A percentile compares a stretch with the other conserved stretches of the same genome.
Conservation (phyloP, 2,113 vertebrate genomes). For the Microcebus griseorufus region DNA sequence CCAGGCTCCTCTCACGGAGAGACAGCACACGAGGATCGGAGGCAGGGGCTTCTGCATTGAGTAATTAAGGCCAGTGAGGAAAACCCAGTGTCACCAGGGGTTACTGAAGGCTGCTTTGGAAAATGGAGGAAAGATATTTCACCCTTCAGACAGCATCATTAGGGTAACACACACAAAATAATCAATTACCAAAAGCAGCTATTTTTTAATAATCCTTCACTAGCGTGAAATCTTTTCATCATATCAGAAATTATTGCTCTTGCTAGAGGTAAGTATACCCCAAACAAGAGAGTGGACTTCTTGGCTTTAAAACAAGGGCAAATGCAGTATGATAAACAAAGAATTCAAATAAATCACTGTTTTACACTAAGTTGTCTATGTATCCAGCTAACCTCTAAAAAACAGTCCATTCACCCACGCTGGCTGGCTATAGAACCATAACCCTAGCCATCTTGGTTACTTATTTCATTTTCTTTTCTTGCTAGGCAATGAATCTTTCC, state of each 20-base stretch:
- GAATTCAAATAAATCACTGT: background rate
- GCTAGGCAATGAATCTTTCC: background rate
- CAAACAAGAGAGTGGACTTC: background rate
- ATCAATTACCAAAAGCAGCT: conserved; percentile 62
- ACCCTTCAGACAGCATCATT: conserved; percentile 56
- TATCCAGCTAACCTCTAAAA: background rate
- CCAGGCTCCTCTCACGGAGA: background rate
- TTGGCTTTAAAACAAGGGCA: conserved; percentile 3
- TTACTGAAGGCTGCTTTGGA: conserved; percentile 10
- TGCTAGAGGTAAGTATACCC: background rate
- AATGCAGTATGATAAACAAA: background rate
- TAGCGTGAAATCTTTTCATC: background rate
- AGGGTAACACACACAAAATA: conserved; percentile 10
- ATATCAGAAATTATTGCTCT: conserved; percentile 27
- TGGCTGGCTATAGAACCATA: background rate
- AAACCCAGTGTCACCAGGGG: background rate
- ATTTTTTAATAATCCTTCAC: conserved; percentile 51
- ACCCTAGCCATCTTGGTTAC: background rate
- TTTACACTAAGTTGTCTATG: background rate
- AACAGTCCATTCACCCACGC: background rate
- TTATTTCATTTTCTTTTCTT: background rate
- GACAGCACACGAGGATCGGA: background rate
- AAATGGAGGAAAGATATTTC: conserved; percentile 58
- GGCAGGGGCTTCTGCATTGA: background rate
- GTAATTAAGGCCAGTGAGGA: background rate